These are phyloP conservation scores for Ormia ochracea DNA, from an alignment of 2,888 invertebrate genomes.

Conservation along the genomic window DNA sequence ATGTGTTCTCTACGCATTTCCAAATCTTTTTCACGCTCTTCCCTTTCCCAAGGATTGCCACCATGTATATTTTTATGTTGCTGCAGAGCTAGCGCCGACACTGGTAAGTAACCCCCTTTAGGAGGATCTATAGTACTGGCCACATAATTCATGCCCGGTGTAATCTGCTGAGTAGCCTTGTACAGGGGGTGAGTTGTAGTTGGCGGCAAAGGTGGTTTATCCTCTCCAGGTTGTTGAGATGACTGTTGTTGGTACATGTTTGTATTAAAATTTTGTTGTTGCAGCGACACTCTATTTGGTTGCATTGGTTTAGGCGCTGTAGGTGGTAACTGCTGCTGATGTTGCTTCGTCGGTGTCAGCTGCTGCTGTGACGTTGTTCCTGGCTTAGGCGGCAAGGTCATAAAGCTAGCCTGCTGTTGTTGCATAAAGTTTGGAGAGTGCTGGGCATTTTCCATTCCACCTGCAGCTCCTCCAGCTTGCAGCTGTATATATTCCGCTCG, in stretches of 20 bases:
- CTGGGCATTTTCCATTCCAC: slow-evolving; percentile 57
- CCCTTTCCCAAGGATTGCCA: slow-evolving; percentile 94
- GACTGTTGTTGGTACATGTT: slow-evolving; percentile 61
- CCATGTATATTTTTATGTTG: slow-evolving; percentile 70
- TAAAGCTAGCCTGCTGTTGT: slow-evolving; percentile 70
- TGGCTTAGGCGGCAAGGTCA: slow-evolving; percentile 71
- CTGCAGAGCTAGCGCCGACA: slow-evolving; percentile 66
- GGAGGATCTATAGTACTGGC: slow-evolving; percentile 86
- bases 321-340: slow-evolving; percentile 64
- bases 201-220: slow-evolving; percentile 82
- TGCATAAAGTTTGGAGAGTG: slow-evolving; percentile 77
- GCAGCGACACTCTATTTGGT: slow-evolving; percentile 37
- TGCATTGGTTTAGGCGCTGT: slow-evolving; percentile 63
- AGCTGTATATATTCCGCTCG: slow-evolving; percentile 64
- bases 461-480: slow-evolving; percentile 36
- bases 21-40: slow-evolving; percentile 89
- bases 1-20: slow-evolving; percentile 86
- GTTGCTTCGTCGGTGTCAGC: slow-evolving; percentile 67
- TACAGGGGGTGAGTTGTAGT: slow-evolving; percentile 85
- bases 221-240: slow-evolving; percentile 65
- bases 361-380: slow-evolving; percentile 62
- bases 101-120: slow-evolving; percentile 84
- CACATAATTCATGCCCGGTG: slow-evolving; percentile 79
- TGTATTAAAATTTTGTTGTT: slow-evolving; percentile 61
- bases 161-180: slow-evolving; percentile 71